Percentiles rank a stretch among this genome's conserved stretches.
These are phyloP conservation scores for Pangasianodon hypophthalmus DNA, from an alignment of 2,113 vertebrate genomes.

Conservation along the genomic window DNA sequence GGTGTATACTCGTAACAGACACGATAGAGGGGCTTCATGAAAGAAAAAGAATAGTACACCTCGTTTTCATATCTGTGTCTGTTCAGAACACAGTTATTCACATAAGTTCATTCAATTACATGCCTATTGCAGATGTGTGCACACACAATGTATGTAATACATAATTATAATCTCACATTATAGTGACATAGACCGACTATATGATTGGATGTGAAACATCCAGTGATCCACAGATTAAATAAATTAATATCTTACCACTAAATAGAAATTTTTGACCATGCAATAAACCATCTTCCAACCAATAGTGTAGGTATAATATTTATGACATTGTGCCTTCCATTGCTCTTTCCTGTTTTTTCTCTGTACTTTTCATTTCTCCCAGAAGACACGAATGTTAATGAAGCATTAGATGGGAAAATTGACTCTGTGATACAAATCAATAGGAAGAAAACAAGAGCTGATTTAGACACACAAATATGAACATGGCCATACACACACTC, in stretches of 20 bases:
- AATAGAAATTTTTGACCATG: not conserved
- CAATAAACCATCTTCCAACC: not conserved
- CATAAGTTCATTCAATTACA: too few species aligned
- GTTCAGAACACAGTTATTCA: too few species aligned
- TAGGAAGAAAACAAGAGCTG: not conserved
- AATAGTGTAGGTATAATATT: not conserved
- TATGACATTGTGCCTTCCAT: not conserved
- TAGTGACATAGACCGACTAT: too few species aligned
- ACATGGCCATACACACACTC: not conserved
- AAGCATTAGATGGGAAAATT: not conserved
- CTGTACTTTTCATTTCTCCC: not conserved
- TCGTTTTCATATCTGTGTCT: too few species aligned
- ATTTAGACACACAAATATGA: not conserved
- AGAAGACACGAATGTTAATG: not conserved
- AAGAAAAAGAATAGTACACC: too few species aligned
- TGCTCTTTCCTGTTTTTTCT: not conserved
- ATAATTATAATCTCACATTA: too few species aligned
- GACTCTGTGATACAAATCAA: not conserved
- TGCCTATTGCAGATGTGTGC: too few species aligned
- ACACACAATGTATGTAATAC: too few species aligned
- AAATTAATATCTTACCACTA: not conserved
- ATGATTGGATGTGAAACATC: too few species aligned
- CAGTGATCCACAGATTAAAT: too few species aligned
- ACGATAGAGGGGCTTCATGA: too few species aligned
- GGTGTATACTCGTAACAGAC: too few species aligned